phyloP scores from a whole-genome alignment of 1,140 invertebrate species.

The Aphaenogaster floridana region DNA sequence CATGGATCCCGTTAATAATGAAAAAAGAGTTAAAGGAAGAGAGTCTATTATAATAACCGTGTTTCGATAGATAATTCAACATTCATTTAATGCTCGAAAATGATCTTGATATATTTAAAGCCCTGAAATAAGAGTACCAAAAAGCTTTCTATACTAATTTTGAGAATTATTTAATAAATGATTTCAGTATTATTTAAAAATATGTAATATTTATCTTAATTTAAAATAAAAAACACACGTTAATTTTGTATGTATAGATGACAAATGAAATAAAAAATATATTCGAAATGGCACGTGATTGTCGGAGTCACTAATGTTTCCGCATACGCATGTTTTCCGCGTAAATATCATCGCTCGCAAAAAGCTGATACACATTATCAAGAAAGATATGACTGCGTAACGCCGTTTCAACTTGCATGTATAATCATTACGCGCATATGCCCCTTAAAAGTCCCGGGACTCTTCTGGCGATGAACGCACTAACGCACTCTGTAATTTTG shows the following conservation, averaged over 20 bases:
- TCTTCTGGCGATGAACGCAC: constrained; percentile 43
- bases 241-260: not conserved
- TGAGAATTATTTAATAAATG: not conserved
- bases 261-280: not conserved
- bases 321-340: not conserved
- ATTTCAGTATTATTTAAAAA: constrained; percentile 5
- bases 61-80: not conserved
- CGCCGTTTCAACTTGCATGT: constrained; percentile 19
- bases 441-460: constrained; percentile 38
- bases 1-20: not conserved
- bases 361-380: constrained; percentile 36
- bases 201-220: not conserved
- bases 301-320: constrained; percentile 6
- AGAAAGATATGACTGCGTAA: constrained; percentile 28
- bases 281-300: not conserved
- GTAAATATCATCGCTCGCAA: constrained; percentile 5
- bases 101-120: not conserved
- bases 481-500: constrained; percentile 71
- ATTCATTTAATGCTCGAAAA: not conserved
- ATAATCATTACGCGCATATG: constrained; percentile 38
- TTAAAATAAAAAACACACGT: not conserved
- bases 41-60: not conserved
- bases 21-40: not conserved
- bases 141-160: not conserved
- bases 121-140: not conserved